These are phyloP conservation scores for Micromussa lordhowensis DNA, from an alignment of 92 coral and sea anemone genomes.

Conservation along the genomic window DNA sequence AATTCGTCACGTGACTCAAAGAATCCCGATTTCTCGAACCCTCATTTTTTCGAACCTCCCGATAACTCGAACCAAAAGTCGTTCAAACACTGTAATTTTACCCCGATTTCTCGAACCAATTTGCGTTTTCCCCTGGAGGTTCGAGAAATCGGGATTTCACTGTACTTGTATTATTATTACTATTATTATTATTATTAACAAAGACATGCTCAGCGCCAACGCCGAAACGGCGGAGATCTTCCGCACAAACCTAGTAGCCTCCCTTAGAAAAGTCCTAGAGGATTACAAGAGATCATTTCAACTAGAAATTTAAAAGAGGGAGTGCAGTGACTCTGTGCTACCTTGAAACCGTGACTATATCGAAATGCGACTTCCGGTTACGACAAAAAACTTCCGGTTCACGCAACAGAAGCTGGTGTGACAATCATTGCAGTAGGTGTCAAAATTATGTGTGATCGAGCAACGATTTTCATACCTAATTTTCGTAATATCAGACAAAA, in stretches of 20 bases:
- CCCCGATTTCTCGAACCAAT: too few species aligned
- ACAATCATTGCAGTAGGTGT: neutral
- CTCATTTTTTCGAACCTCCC: too few species aligned
- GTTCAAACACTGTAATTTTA: too few species aligned
- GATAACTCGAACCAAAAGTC: too few species aligned
- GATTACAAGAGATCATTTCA: neutral
- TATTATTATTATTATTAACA: too few species aligned
- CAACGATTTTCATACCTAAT: slow-evolving; percentile 13
- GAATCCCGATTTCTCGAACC: too few species aligned
- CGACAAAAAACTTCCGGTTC: neutral
- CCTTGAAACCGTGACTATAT: neutral
- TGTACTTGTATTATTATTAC: too few species aligned
- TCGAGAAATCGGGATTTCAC: too few species aligned
- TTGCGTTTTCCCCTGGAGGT: neutral
- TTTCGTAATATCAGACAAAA: neutral
- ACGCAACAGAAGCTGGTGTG: slow-evolving; percentile 7
- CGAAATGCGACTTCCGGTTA: neutral
- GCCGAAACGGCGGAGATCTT: too few species aligned
- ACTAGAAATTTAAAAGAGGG: neutral
- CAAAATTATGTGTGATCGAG: slow-evolving; percentile 10
- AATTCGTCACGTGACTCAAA: slow-evolving; percentile 27
- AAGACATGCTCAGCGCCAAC: too few species aligned
- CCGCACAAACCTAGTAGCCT: too few species aligned
- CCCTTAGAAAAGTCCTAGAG: neutral
- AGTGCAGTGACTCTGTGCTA: neutral